Evolutionary conservation across 2,113 vertebrate species (phyloP).

Genomic region (Tricholaema leucomelas): DNA sequence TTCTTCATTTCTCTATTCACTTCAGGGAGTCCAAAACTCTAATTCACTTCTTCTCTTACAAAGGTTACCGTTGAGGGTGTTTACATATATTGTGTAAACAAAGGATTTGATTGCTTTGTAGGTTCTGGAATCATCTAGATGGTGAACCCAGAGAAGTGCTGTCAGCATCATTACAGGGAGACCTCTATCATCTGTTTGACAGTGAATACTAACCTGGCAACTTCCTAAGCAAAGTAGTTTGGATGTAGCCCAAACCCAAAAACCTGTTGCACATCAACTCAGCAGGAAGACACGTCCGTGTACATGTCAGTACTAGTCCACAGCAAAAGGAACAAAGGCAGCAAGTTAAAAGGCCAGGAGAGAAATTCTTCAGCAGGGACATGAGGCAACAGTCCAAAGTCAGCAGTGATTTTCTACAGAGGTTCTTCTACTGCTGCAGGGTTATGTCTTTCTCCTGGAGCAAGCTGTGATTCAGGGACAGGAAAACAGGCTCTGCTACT

Average conservation of each 20-base stretch:
- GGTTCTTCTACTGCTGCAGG: neutral
- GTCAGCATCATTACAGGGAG: neutral
- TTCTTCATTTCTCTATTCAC: neutral
- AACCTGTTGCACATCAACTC: neutral
- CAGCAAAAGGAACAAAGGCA: neutral
- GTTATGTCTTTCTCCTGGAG: neutral
- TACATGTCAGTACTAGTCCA: fast-evolving
- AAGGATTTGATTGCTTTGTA: neutral
- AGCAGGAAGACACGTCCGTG: neutral
- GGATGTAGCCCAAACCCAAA: neutral
- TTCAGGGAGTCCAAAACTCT: neutral
- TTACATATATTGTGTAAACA: neutral
- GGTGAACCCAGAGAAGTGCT: neutral
- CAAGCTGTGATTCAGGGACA: neutral
- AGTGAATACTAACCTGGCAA: neutral
- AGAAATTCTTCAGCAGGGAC: neutral
- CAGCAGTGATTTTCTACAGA: neutral
- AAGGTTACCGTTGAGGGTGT: neutral
- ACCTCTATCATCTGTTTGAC: neutral
- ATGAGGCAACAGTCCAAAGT: neutral
- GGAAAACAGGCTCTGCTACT: neutral
- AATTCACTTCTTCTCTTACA: neutral
- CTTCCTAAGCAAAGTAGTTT: neutral
- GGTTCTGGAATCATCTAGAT: neutral
- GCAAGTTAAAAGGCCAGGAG: neutral